Evolutionary conservation across 2,888 invertebrate species (phyloP).

Genomic region (Drosophila yooni): DNA sequence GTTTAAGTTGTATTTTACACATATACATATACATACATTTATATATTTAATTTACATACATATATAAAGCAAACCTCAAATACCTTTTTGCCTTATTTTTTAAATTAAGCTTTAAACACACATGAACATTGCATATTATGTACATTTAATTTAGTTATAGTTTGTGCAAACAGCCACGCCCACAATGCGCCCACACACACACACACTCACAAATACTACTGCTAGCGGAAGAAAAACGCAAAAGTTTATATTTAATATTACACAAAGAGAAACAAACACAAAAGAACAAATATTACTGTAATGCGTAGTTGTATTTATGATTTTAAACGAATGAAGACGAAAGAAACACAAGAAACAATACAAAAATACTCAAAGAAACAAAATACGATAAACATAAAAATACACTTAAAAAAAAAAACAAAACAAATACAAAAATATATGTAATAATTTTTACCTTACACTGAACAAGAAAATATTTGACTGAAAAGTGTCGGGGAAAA

Average conservation of each 20-base stretch:
- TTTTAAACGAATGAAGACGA: constrained; percentile 45
- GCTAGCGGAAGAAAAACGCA: constrained; percentile 23
- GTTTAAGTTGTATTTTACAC: constrained; percentile 47
- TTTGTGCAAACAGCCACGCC: constrained; percentile 57
- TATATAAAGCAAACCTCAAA: constrained; percentile 53
- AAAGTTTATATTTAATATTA: constrained; percentile 43
- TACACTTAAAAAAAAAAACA: constrained; percentile 10
- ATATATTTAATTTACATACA: constrained; percentile 51
- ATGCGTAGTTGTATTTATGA: constrained; percentile 73
- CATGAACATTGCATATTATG: constrained; percentile 32
- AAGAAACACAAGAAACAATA: constrained; percentile 38
- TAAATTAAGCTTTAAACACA: constrained; percentile 70
- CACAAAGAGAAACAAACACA: constrained; percentile 31
- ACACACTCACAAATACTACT: constrained; percentile 31
- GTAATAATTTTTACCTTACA: constrained; percentile 64
- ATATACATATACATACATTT: constrained; percentile 14
- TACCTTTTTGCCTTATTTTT: constrained; percentile 76
- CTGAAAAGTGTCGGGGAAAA: constrained; percentile 76
- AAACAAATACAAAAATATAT: constrained; percentile 22
- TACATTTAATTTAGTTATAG: constrained; percentile 13
- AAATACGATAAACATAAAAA: constrained; percentile 52
- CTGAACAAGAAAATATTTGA: constrained; percentile 74
- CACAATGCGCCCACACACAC: constrained; percentile 40
- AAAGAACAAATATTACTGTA: constrained; percentile 48
- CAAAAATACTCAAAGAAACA: constrained; percentile 68